A percentile compares a stretch with the other conserved stretches of the same genome.
These are phyloP conservation scores for Thalassarche chlororhynchos DNA, from an alignment of 2,113 vertebrate genomes.

Conservation along the genomic window DNA sequence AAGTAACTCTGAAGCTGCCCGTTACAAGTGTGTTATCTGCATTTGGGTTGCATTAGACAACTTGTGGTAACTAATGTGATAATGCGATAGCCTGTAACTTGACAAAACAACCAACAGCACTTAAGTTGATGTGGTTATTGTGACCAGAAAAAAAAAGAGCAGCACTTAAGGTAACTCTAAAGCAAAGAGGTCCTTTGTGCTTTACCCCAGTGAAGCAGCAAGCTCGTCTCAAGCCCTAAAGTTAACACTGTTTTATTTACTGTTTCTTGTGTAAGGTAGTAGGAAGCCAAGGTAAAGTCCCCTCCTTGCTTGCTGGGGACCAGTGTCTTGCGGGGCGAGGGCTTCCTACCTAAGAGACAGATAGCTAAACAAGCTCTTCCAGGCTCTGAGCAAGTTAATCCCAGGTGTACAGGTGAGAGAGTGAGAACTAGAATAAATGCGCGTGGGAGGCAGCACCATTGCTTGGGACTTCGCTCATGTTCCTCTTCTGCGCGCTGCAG, in stretches of 20 bases:
- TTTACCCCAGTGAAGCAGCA: neutral
- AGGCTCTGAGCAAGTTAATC: neutral
- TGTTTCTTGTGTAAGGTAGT: neutral
- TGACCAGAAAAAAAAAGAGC: neutral
- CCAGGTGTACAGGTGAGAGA: neutral
- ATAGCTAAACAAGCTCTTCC: neutral
- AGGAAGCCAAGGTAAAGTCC: neutral
- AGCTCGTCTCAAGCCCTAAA: neutral
- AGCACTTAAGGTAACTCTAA: neutral
- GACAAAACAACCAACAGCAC: neutral
- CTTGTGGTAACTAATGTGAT: neutral
- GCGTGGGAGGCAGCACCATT: neutral
- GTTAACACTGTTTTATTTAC: neutral
- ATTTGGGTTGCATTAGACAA: neutral
- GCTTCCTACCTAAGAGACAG: neutral
- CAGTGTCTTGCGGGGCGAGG: neutral
- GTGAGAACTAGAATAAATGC: neutral
- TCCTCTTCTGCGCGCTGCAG: neutral
- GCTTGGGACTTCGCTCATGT: neutral
- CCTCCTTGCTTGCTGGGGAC: neutral
- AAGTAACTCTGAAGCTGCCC: neutral
- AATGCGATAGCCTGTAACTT: neutral
- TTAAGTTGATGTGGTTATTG: neutral
- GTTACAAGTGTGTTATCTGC: neutral
- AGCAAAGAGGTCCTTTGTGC: neutral